Evolutionary conservation across 2,113 vertebrate species (phyloP).

Genomic region (Promerops cafer): DNA sequence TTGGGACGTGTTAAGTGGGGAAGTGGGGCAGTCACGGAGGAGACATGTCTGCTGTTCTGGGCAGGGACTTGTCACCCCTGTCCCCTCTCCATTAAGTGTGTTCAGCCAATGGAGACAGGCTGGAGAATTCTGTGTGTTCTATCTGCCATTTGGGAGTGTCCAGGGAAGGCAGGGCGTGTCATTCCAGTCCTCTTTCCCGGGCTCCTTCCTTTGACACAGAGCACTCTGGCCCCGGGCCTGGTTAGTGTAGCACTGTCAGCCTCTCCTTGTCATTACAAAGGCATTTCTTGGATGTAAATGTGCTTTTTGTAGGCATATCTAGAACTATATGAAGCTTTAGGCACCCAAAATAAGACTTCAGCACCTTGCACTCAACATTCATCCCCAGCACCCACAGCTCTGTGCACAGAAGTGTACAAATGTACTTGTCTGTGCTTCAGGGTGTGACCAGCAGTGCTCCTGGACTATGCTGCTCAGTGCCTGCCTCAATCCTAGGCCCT

Average conservation of each 20-base stretch:
- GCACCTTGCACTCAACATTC: not conserved
- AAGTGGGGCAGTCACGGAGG: fast-evolving
- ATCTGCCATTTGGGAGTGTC: not conserved
- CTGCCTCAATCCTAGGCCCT: not conserved
- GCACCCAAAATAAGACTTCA: not conserved
- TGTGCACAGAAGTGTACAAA: not conserved
- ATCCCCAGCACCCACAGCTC: not conserved
- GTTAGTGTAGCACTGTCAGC: not conserved
- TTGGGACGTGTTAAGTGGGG: not conserved
- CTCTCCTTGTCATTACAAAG: not conserved
- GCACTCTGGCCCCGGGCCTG: not conserved
- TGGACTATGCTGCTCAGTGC: not conserved
- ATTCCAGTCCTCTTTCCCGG: not conserved
- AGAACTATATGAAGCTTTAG: not conserved
- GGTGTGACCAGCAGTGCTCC: not conserved
- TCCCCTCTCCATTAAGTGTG: not conserved
- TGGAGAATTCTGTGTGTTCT: not conserved
- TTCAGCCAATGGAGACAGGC: not conserved
- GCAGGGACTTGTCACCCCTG: not conserved
- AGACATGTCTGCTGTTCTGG: not conserved
- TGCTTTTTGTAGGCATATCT: not conserved
- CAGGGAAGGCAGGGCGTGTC: not conserved
- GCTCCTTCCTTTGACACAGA: not conserved
- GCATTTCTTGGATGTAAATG: not conserved
- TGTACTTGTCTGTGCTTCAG: not conserved